These are phyloP conservation scores for Anodontia alba DNA, from an alignment of 2,888 invertebrate genomes.

Conservation along the genomic window DNA sequence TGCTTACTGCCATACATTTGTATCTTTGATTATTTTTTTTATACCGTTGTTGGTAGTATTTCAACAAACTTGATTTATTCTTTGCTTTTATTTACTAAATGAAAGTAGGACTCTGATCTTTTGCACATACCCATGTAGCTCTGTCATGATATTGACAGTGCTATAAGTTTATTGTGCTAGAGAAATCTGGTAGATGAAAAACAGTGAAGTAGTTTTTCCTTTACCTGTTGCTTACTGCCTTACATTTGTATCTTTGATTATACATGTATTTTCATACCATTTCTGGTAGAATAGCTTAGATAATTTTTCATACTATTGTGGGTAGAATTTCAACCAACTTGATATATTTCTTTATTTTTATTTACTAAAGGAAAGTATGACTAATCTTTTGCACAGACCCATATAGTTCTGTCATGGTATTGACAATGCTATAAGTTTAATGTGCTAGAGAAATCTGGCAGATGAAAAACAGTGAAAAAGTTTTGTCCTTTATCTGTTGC, in stretches of 20 bases:
- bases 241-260: too few relatives aligned
- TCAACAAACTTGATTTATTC: too few relatives aligned
- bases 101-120: too few relatives aligned
- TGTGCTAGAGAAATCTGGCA: not conserved
- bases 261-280: too few relatives aligned
- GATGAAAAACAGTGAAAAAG: not conserved
- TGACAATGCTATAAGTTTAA: slow-evolving; percentile 21
- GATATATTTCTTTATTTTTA: too few relatives aligned
- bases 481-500: not conserved
- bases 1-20: slow-evolving; percentile 1
- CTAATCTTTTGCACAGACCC: not conserved
- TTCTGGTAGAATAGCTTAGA: too few relatives aligned
- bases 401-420: not conserved
- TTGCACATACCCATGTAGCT: slow-evolving; percentile 16
- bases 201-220: not conserved
- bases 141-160: slow-evolving; percentile 13
- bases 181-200: slow-evolving; percentile 6
- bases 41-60: too few relatives aligned
- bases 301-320: too few relatives aligned
- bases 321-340: too few relatives aligned
- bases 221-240: slow-evolving; percentile 3
- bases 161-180: not conserved
- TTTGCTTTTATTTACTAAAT: too few relatives aligned
- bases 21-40: too few relatives aligned
- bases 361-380: too few relatives aligned